These are phyloP conservation scores for Gallinago undulata DNA, from an alignment of 2,113 vertebrate genomes.

Conservation along the genomic window DNA sequence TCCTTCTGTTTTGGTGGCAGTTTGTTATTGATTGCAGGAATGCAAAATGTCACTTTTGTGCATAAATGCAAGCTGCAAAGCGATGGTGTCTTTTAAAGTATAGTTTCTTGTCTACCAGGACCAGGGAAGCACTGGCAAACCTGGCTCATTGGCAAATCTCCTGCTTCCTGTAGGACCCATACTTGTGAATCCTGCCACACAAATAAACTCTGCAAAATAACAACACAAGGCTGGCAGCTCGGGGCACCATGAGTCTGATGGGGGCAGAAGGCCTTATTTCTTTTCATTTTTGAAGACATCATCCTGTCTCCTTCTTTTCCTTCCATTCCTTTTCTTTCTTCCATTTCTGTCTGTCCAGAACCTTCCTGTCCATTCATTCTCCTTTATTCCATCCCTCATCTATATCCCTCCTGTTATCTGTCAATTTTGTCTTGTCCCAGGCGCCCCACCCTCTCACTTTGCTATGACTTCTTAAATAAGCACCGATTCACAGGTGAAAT, in stretches of 20 bases:
- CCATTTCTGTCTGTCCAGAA: not conserved
- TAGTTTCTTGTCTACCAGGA: not conserved
- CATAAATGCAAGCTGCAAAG: not conserved
- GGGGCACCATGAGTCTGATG: not conserved
- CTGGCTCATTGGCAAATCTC: not conserved
- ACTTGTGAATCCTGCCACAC: constrained; percentile 20
- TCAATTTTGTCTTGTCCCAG: not conserved
- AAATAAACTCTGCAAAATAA: constrained; percentile 13
- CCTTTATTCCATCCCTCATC: not conserved
- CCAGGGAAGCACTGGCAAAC: not conserved
- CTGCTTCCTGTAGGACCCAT: not conserved
- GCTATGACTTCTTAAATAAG: not conserved
- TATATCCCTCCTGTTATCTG: not conserved
- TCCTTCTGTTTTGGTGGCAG: not conserved
- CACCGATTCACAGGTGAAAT: constrained; percentile 20
- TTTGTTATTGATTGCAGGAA: not conserved
- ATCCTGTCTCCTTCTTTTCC: not conserved
- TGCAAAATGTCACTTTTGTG: not conserved
- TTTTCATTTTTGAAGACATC: constrained; percentile 19
- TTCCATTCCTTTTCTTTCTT: not conserved
- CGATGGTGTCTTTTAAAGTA: not conserved
- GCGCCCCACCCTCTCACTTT: not conserved
- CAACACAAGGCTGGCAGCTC: constrained; percentile 4
- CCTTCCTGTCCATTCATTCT: not conserved
- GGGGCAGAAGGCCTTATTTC: not conserved